Base-by-base conservation (phyloP, 2,113 vertebrate genomes). In the Lagopus leucura region DNA sequence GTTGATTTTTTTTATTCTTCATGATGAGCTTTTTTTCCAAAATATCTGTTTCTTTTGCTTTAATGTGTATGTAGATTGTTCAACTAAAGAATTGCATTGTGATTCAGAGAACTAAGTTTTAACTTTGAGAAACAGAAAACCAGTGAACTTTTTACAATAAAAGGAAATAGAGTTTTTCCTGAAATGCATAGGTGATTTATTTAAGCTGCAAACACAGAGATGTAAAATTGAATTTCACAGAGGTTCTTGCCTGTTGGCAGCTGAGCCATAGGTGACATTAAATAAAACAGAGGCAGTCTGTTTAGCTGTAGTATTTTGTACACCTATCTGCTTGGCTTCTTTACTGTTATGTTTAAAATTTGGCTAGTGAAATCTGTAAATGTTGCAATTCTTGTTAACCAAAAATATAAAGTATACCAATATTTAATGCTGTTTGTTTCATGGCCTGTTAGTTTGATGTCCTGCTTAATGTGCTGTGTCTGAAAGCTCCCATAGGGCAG, bases 381-480 rank as follows among this genome's bases (percentile, higher is more conserved):
- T 57, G 32, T 36, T 77, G 28, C 11, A 3, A 28, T 2, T 63
- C 66, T 71, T 82, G 30, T 0, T 0, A 36, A 66, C 17, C 36
- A 42, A 45, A 61, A 83, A n/a, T 6, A 5, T 45, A 17, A 80
- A 42, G 32, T 43, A 30, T 47, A 71, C 11, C 3, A n/a, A 5
- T 57, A 57, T 75, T 83, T 81, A 85, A 40, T 82, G 22, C 13
- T 2, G 0, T 95, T 93, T 92, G 32, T 93, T 94, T 87, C 38
- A 34, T 42, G 16, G 61, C 34, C 90, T 69, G 18, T 86, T 90
- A 69, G 76, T 94, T 91, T 84, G 15, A 61, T 88, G 17, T 78
- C 61, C 84, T 90, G 50, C 21, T 85, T 94, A 89, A 94, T 82
- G 38, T 86, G 48, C 32, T 71, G 38, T 94, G 92, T 80, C 95